Percentiles rank a stretch among this genome's conserved stretches.
Evolutionary conservation across 2,113 vertebrate species (phyloP).

Genomic region (Pituophis catenifer): DNA sequence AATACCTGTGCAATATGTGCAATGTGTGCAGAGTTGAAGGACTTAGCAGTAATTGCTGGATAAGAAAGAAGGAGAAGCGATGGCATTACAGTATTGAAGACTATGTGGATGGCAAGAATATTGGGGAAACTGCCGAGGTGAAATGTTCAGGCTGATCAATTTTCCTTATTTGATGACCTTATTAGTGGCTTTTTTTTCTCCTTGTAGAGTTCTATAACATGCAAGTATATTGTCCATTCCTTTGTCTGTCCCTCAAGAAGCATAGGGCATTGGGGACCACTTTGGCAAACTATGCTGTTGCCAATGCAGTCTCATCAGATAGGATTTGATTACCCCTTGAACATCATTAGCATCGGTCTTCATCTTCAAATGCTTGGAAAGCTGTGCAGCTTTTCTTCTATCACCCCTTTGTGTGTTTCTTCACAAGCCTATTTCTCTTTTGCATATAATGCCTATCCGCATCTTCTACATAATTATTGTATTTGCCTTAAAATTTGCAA

Average conservation of each 20-base stretch:
- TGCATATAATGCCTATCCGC: not conserved
- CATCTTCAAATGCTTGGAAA: not conserved
- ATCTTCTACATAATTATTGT: not conserved
- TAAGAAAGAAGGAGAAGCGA: not conserved
- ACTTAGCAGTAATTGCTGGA: not conserved
- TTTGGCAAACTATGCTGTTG: not conserved
- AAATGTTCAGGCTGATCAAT: not conserved
- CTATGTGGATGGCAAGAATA: not conserved
- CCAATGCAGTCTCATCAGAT: not conserved
- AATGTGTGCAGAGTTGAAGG: not conserved
- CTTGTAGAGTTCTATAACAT: not conserved
- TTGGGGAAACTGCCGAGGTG: not conserved
- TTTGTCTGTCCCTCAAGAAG: not conserved
- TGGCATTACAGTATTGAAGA: not conserved
- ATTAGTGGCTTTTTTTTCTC: not conserved
- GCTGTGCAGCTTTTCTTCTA: not conserved
- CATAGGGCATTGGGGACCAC: not conserved
- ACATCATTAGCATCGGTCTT: not conserved
- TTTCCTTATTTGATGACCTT: not conserved
- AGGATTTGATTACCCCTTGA: not conserved
- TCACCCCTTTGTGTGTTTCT: not conserved
- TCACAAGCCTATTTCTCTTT: not conserved
- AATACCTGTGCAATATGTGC: not conserved
- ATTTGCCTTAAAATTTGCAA: not conserved
- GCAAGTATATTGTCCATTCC: not conserved